These are phyloP conservation scores for Drosophila helvetica DNA, from an alignment of 2,888 invertebrate species.

Conservation along the genomic window DNA sequence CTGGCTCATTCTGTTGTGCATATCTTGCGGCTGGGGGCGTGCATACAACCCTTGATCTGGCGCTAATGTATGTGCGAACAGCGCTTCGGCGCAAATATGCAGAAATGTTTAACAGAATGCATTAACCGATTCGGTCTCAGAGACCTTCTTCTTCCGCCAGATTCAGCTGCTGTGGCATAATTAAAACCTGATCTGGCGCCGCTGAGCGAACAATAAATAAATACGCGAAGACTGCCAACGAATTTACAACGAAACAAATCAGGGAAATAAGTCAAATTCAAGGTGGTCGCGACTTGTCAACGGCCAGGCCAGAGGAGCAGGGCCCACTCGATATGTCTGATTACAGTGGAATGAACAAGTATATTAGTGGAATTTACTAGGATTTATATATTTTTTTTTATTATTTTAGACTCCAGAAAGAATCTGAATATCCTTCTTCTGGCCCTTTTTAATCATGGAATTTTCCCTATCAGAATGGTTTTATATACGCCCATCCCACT, in stretches of 20 bases:
- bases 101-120: slow-evolving; percentile 14
- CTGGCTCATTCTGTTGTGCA: neutral
- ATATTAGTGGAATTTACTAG: too few relatives aligned
- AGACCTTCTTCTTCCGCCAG: neutral
- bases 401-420: too few relatives aligned
- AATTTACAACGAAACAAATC: slow-evolving; percentile 57
- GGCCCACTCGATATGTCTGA: neutral
- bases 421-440: too few relatives aligned
- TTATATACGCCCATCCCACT: neutral
- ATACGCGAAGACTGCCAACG: slow-evolving; percentile 53
- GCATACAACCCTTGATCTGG: slow-evolving; percentile 31
- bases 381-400: too few relatives aligned
- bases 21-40: slow-evolving; percentile 25
- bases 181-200: slow-evolving; percentile 51
- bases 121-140: slow-evolving; percentile 8
- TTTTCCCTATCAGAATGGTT: too few relatives aligned
- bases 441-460: too few relatives aligned
- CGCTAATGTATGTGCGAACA: slow-evolving; percentile 52
- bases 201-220: slow-evolving; percentile 43
- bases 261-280: slow-evolving; percentile 60
- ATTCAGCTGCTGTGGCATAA: slow-evolving; percentile 32
- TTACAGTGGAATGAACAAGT: slow-evolving; percentile 27
- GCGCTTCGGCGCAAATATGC: slow-evolving; percentile 38
- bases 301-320: slow-evolving; percentile 15
- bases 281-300: slow-evolving; percentile 70